Base-by-base conservation (phyloP, 2,113 vertebrate species). In the Bucco capensis region DNA sequence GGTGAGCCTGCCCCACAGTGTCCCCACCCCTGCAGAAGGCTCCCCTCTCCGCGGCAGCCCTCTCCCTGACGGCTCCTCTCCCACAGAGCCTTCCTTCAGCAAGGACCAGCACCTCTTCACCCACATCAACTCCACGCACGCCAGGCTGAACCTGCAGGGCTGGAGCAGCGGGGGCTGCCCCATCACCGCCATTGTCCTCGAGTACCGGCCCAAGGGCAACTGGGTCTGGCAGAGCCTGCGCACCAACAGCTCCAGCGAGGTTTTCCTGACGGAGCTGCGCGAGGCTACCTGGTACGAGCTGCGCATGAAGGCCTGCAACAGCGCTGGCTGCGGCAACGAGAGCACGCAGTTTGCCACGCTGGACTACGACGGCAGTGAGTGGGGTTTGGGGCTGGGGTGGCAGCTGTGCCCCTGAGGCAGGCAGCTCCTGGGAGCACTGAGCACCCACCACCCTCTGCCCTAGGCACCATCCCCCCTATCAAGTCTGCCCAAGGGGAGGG, bases 271-370 rank as follows among this genome's bases (percentile, higher is more conserved):
- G 0, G 99, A 99, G 86, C 98, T 99, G 86, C 98, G 98, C 0
- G 99, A 99, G 97, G 99, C 99, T 86, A 99, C 99, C 7, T 99
- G 99, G 99, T 99, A 99, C 14, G 99, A 99, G 96, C 97, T 99
- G 67, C 99, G 99, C 95, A 99, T 99, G 99, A 98, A 99, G 95
- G 99, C 99, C 3, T 99, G 99, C 90, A 99, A 99, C 98, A 99
- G 99, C 12, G 99, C 99, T 0, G 99, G 99, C 96, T 99, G 99
- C 49, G 99, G 99, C 67, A 99, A 99, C 66, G 98, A 99, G 97
- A 99, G 97, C 14, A 70, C 98, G 7, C 98, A 99, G 97, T 99
- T 99, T 22, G 98, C 99, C 93, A 99, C 99, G 12, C 96, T 99
- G 96, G 99, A 99, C 97, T 99, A 99, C 6, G 99, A 99, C 0